Evolutionary conservation across 1,140 invertebrate species (phyloP), one percentile per base, ranked within the genome.

Genomic region (Coptotermes formosanus): DNA sequence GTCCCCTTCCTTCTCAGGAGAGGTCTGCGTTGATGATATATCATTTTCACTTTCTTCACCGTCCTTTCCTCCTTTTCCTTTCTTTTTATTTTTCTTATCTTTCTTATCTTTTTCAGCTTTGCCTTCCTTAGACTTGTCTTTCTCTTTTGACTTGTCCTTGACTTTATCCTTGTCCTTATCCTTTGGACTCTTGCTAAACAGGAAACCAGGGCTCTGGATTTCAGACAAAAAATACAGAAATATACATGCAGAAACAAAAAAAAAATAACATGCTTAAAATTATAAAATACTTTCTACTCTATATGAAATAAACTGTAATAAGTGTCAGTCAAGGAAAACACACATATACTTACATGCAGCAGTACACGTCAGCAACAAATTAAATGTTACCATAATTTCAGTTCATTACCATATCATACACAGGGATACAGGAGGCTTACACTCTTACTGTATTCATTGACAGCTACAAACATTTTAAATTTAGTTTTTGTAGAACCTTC

Each of bases 91-190:
- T 32, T 86, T 87, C 86, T 86, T 82, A 43, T 86, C 82, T 86
- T 87, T 87, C 82, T 86, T 86, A 75, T 88, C 85, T 88, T 88
- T 86, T 52, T 87, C 85, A 64, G 83, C 84, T 82, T 87, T 81
- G 30, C 85, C 85, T 19, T 85, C 85, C 59, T 86, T 87, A 30
- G 52, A 30, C 82, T 87, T 87, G 55, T 85, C 81, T 30, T 85
- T 83, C 44, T 88, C 87, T 84, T 87, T 87, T 55, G 52, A 21
- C 14, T 55, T 55, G 9, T 83, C 85, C 69, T 88, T 85, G 64
- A 89, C 88, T 69, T 89, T 88, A 9, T 86, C 83, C 43, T 86
- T 83, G n/a, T 87, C 85, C 45, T 85, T 69, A 43, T 81, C 85
- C 45, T 89, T 88, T 82, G 86, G 59, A 85, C 86, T 59, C 75